Percentiles rank a stretch among this genome's conserved stretches.
These are phyloP conservation scores for Hermatobates lingyangjiaoensis DNA, from an alignment of 1,140 invertebrate species.

Conservation along the genomic window DNA sequence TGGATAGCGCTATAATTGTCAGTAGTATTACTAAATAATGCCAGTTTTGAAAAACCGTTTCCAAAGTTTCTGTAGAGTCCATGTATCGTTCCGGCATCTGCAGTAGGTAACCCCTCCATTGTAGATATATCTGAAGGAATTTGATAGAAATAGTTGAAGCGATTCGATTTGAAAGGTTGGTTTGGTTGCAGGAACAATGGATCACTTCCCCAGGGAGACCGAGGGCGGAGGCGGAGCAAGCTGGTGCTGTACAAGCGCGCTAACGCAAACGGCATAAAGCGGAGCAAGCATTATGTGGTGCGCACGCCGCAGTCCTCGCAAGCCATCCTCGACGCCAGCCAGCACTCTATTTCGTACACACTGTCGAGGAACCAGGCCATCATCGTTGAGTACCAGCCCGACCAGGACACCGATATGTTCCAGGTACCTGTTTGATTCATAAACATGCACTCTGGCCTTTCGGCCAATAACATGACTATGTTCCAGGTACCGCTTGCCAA, in stretches of 20 bases:
- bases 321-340: slow-evolving; percentile 73
- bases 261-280: slow-evolving; percentile 78
- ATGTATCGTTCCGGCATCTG: too few relatives aligned
- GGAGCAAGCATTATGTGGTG: slow-evolving; percentile 87
- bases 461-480: too few relatives aligned
- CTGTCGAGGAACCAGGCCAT: slow-evolving; percentile 88
- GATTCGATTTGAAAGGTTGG: too few relatives aligned
- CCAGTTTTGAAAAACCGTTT: too few relatives aligned
- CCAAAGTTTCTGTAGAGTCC: too few relatives aligned
- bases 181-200: slow-evolving; percentile 71
- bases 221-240: slow-evolving; percentile 79
- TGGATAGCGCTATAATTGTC: too few relatives aligned
- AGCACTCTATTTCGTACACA: slow-evolving; percentile 94
- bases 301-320: slow-evolving; percentile 66
- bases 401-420: slow-evolving; percentile 94
- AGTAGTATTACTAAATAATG: too few relatives aligned
- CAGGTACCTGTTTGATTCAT: slow-evolving; percentile 54
- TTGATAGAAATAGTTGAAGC: too few relatives aligned
- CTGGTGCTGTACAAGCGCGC: slow-evolving; percentile 74
- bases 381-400: slow-evolving; percentile 89
- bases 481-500: too few relatives aligned
- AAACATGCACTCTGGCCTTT: too few relatives aligned
- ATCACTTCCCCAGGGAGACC: slow-evolving; percentile 74
- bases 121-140: too few relatives aligned
- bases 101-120: too few relatives aligned